Conservation (phyloP, 2,113 vertebrate species). For the Tringa solitaria region DNA sequence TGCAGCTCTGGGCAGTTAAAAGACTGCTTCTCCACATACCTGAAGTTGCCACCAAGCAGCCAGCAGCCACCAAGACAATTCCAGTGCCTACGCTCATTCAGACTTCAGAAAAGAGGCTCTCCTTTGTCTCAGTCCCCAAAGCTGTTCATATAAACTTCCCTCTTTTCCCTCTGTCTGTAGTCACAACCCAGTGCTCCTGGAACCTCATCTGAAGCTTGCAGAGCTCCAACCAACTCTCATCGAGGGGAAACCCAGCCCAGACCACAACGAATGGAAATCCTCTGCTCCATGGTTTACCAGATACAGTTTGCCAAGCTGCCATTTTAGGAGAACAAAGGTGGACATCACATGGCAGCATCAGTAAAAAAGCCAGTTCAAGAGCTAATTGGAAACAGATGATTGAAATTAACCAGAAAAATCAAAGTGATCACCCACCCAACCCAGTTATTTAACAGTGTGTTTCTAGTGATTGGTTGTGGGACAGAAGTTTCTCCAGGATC, state of each 20-base stretch:
- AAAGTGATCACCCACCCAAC: not conserved
- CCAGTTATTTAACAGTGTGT: not conserved
- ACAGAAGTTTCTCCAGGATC: not conserved
- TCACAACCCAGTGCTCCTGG: not conserved
- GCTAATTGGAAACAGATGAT: not conserved
- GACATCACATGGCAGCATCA: not conserved
- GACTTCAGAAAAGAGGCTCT: not conserved
- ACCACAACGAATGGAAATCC: not conserved
- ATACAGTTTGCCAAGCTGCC: not conserved
- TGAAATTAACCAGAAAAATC: not conserved
- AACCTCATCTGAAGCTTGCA: not conserved
- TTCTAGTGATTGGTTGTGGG: rapidly evolving
- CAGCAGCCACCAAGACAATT: not conserved
- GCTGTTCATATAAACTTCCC: not conserved
- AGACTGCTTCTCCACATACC: not conserved
- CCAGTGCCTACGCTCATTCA: not conserved
- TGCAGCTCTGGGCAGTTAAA: not conserved
- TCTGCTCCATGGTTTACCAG: not conserved
- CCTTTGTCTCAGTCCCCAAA: not conserved
- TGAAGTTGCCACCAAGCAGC: not conserved
- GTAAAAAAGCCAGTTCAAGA: not conserved
- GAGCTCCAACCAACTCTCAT: not conserved
- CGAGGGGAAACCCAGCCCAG: not conserved
- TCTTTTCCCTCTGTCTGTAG: not conserved
- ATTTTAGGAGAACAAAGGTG: not conserved